These are phyloP conservation scores for Sphyrna mokarran DNA, from an alignment of 2,113 vertebrate species.

Conservation along the genomic window DNA sequence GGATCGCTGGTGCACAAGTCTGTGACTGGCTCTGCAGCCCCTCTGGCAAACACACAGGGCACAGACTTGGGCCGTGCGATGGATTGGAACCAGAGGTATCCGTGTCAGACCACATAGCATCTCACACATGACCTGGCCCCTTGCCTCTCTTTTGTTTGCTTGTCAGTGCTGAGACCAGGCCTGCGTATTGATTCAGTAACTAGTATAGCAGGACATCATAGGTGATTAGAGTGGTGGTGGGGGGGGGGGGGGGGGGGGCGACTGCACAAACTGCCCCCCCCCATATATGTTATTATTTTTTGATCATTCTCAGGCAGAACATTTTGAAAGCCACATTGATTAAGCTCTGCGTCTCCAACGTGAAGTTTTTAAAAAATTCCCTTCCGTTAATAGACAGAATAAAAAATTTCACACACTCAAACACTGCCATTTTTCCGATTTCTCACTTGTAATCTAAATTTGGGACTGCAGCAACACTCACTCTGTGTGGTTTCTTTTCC, in stretches of 20 bases:
- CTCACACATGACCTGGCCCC: background rate
- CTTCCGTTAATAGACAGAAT: background rate
- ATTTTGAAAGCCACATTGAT: conserved; percentile 22
- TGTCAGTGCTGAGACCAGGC: background rate
- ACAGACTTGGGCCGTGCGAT: background rate
- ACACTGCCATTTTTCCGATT: background rate
- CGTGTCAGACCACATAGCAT: background rate
- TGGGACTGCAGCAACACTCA: background rate
- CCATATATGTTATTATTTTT: background rate
- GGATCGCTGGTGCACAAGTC: background rate
- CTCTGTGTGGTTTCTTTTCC: background rate
- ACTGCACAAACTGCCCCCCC: too few relatives aligned
- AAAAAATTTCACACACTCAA: background rate
- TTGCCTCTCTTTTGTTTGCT: background rate
- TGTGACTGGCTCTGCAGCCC: too few relatives aligned
- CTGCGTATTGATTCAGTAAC: background rate
- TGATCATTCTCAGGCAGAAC: background rate
- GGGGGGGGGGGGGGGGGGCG: too few relatives aligned
- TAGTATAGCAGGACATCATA: too few relatives aligned
- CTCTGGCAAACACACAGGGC: background rate
- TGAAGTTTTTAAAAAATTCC: too few relatives aligned
- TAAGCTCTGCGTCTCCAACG: background rate
- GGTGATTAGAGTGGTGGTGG: background rate
- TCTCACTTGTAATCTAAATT: background rate
- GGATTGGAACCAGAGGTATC: background rate